Percentiles rank a stretch among this genome's conserved stretches.
These are phyloP conservation scores for Formica aserva DNA, from an alignment of 2,888 invertebrate species.

Conservation along the genomic window DNA sequence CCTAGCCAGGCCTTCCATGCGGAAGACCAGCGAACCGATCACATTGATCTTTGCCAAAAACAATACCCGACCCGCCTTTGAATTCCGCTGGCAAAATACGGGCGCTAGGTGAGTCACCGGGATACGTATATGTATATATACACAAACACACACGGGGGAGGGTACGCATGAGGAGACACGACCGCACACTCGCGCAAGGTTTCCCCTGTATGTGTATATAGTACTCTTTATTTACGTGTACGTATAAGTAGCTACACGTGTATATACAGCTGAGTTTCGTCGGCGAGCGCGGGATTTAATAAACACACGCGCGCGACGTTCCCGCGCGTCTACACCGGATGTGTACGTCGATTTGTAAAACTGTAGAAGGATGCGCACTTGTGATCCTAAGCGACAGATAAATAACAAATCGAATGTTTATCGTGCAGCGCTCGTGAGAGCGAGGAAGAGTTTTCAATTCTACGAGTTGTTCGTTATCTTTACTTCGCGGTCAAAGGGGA, in stretches of 20 bases:
- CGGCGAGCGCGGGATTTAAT: conserved; percentile 30
- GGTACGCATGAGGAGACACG: conserved; percentile 44
- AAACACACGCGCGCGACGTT: conserved; percentile 33
- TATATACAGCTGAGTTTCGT: conserved; percentile 44
- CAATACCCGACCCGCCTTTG: conserved; percentile 81
- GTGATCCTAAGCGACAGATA: conserved; percentile 22
- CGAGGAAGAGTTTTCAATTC: background rate
- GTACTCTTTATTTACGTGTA: conserved; percentile 23
- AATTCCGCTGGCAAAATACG: conserved; percentile 81
- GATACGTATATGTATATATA: conserved; percentile 47
- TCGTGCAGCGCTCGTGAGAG: background rate
- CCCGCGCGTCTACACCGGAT: conserved; percentile 35
- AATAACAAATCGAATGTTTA: conserved; percentile 11
- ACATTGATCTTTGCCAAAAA: conserved; percentile 84
- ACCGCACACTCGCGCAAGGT: conserved; percentile 1
- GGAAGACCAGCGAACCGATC: conserved; percentile 82
- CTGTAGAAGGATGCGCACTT: conserved; percentile 18
- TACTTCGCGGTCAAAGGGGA: conserved; percentile 7
- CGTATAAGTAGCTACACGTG: conserved; percentile 45
- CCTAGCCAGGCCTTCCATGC: conserved; percentile 73
- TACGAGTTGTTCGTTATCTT: background rate
- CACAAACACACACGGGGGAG: conserved; percentile 25
- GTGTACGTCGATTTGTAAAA: conserved; percentile 35
- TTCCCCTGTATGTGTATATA: conserved; percentile 30
- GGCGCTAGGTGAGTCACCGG: conserved; percentile 79